Evolutionary conservation across 1,140 invertebrate species (phyloP), one percentile per base, ranked within the genome.

Genomic region (Thaumetopoea pityocampa): DNA sequence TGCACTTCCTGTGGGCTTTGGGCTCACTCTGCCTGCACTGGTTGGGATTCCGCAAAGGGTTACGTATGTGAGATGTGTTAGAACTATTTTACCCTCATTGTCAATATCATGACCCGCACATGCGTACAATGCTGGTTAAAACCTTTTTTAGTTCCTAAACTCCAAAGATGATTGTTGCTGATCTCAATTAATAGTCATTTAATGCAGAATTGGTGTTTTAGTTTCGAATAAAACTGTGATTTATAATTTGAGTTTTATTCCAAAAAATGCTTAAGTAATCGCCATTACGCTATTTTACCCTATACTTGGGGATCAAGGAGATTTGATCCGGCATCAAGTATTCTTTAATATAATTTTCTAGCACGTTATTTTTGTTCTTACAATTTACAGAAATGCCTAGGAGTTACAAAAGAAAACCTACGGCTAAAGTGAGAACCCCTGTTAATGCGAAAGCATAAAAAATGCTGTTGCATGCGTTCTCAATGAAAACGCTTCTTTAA

Each of bases 41-140:
- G 46, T 10, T 43, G 36, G 40, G 45, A 54, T 0, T 48, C 45
- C n/a, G 35, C 51, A 48, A 2, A 9, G 4, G 36, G 40, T 7
- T 53, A 53, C 9, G 34, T 48, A 26, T 53, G 44, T 40, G 44
- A 53, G 8, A 40, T 30, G 35, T 51, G 49, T 40, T 51, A 50
- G 35, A 29, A 6, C 26, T 4, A 20, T 14, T 35, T 45, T 27
- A 38, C 34, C 38, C 3, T n/a, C 47, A 43, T 38, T 44, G 38
- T 34, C 38, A 43, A 34, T 38, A 28, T 44, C 43, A 44, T 44
- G 43, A 38, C 40, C 40, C 37, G 41, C 9, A 36, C 11, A 12
- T 42, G 15, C 10, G 37, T 37, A 49, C 32, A 42, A 37, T 49
- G 9, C 24, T 42, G 46, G 37, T 49, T 33, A 49, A 49, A 42